Base-by-base conservation (phyloP, 2,888 invertebrate genomes). In the Eupithecia subumbrata region DNA sequence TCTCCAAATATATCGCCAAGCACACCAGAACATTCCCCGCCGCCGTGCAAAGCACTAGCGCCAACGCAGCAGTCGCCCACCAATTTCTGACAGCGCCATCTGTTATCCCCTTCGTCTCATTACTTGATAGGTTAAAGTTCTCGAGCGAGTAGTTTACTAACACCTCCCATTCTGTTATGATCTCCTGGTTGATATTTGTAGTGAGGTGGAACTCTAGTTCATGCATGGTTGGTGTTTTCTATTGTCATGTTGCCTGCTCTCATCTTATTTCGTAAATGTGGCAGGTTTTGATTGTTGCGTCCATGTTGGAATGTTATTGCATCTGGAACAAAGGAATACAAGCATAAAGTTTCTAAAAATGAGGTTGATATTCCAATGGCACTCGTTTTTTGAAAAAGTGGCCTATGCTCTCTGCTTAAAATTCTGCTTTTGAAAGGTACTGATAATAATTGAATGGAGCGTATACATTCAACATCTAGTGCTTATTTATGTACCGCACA, bases 11-110 rank as follows among this genome's bases (percentile, higher is more conserved):
- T 84, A 99, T 98, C 37, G 99, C 99, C 83, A 99, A 92, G 86
- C 99, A 99, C 69, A 99, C 99, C 77, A 99, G 94, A 64, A 98
- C 97, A 92, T 99, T 99, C 2, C 99, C 99, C 3, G 98, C 97
- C 0, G 98, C 98, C 0, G 98, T 98, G 77, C 97, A 98, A 68
- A 98, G 89, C 16, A 98, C 98, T 75, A 99, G 92, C 43, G 97
- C 93, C 68, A 97, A 91, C 7, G 98, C 97, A 56, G 97, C 92
- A 76, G 98, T 91, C 1, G 97, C 97, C 97, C 98, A 98, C 97
- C 98, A 98, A 87, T 98, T 97, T 87, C 97, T 92, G 0, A 82
- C 84, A 52, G 81, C 83, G 11, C 84, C 85, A 73, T 86, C 84
- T 2, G 75, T 79, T 16, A 12, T 45, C 14, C 14, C 8, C 1